Conservation (phyloP, 2,888 invertebrate species). For the Laothoe populi region DNA sequence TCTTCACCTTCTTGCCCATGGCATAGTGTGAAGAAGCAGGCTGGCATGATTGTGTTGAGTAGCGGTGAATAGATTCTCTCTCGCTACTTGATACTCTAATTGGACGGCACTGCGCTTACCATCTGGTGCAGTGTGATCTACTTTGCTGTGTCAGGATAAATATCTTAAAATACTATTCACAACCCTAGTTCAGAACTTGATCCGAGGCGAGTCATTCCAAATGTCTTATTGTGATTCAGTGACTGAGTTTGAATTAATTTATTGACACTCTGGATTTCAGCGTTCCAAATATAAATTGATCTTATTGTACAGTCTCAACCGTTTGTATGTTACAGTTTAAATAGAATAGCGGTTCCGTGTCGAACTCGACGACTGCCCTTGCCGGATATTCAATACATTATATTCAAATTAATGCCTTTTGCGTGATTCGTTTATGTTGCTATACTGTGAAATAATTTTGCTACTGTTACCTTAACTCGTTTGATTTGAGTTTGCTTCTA, state of each 20-base stretch:
- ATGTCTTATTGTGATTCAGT: neutral
- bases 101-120: too few species aligned
- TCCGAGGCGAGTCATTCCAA: neutral
- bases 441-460: neutral
- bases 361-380: slow-evolving; percentile 17
- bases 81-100: too few species aligned
- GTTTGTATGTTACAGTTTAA: slow-evolving; percentile 2
- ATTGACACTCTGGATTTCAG: neutral
- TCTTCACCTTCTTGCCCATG: too few species aligned
- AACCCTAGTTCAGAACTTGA: neutral
- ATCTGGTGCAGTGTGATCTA: too few species aligned
- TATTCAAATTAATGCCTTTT: slow-evolving; percentile 21
- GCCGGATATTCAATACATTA: slow-evolving; percentile 25
- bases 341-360: slow-evolving; percentile 14
- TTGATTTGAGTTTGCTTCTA: neutral
- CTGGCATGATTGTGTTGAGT: too few species aligned
- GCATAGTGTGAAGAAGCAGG: too few species aligned
- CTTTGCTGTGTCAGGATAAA: too few species aligned
- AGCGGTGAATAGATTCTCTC: too few species aligned
- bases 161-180: neutral
- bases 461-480: neutral
- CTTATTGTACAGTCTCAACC: slow-evolving; percentile 9
- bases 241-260: slow-evolving; percentile 1
- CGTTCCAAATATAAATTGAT: neutral
- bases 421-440: slow-evolving; percentile 2